Conservation (phyloP, 2,888 invertebrate genomes). For the Eretmocerus hayati region DNA sequence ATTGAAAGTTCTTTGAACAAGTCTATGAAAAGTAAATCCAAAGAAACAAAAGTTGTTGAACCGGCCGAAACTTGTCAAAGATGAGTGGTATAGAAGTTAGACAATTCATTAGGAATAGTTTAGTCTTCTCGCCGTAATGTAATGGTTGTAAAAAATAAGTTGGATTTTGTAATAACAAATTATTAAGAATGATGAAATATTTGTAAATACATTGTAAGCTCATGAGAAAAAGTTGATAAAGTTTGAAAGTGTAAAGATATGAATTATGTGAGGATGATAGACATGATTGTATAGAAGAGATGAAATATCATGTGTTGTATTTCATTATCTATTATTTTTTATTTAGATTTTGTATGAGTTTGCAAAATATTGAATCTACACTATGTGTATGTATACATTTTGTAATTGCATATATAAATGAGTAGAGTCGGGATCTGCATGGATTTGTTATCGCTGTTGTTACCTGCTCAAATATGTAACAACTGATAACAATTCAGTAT, state of each 20-base stretch:
- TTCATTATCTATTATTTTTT: slow-evolving; percentile 14
- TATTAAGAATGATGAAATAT: slow-evolving; percentile 6
- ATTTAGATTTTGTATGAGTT: slow-evolving; percentile 17
- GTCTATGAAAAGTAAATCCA: slow-evolving; percentile 7
- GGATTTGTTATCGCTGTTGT: slow-evolving; percentile 14
- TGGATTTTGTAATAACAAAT: slow-evolving; percentile 17
- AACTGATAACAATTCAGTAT: slow-evolving; percentile 1
- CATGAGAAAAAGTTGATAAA: slow-evolving; percentile 11
- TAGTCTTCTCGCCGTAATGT: slow-evolving; percentile 9
- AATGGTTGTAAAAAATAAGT: slow-evolving; percentile 10
- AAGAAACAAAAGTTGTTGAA: slow-evolving; percentile 10
- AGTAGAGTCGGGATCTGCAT: slow-evolving; percentile 15
- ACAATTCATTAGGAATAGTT: slow-evolving; percentile 6
- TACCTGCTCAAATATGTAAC: slow-evolving; percentile 14
- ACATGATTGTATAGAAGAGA: slow-evolving; percentile 17
- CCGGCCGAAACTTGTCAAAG: slow-evolving; percentile 6
- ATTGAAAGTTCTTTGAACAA: slow-evolving; percentile 9
- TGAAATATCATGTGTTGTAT: slow-evolving; percentile 13
- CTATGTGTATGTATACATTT: slow-evolving; percentile 19
- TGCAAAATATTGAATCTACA: slow-evolving; percentile 10
- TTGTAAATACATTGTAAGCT: slow-evolving; percentile 20
- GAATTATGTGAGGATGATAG: slow-evolving; percentile 15
- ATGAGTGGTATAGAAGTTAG: slow-evolving; percentile 15
- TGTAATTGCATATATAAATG: slow-evolving; percentile 16
- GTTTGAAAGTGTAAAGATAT: slow-evolving; percentile 11